A percentile compares a stretch with the other conserved stretches of the same genome.
These are phyloP conservation scores for Aricia agestis DNA, from an alignment of 1,140 invertebrate species.

Conservation along the genomic window DNA sequence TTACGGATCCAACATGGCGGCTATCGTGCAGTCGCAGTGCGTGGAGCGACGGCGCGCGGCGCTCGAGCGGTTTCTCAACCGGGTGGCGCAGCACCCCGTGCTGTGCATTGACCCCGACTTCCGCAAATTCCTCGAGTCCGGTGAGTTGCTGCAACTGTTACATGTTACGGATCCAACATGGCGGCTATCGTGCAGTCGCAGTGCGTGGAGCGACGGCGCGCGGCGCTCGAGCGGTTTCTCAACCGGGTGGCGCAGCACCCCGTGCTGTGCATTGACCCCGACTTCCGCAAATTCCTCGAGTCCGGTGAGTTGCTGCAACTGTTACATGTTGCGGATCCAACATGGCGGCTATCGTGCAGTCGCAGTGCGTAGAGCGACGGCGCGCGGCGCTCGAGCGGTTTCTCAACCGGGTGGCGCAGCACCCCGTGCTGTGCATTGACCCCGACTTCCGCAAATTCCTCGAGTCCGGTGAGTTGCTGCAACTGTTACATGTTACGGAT, in stretches of 20 bases:
- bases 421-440: slow-evolving; percentile 93
- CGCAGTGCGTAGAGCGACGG: slow-evolving; percentile 95
- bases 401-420: slow-evolving; percentile 91
- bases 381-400: slow-evolving; percentile 94
- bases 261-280: slow-evolving; percentile 92
- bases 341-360: slow-evolving; percentile 45
- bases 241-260: slow-evolving; percentile 94
- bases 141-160: slow-evolving; percentile 60
- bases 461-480: slow-evolving; percentile 83
- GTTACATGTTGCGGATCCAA: background rate
- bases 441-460: slow-evolving; percentile 98
- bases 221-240: slow-evolving; percentile 94
- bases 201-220: slow-evolving; percentile 94
- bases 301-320: slow-evolving; percentile 77
- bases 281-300: slow-evolving; percentile 98
- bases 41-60: slow-evolving; percentile 93
- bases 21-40: slow-evolving; percentile 83
- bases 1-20: slow-evolving; percentile 20
- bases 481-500: background rate
- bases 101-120: slow-evolving; percentile 96
- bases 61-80: slow-evolving; percentile 93
- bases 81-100: slow-evolving; percentile 93
- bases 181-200: slow-evolving; percentile 77
- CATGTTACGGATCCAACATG: background rate
- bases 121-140: slow-evolving; percentile 96